Evolutionary conservation across 2,113 vertebrate species (phyloP).

Genomic region (Odocoileus hemionus): DNA sequence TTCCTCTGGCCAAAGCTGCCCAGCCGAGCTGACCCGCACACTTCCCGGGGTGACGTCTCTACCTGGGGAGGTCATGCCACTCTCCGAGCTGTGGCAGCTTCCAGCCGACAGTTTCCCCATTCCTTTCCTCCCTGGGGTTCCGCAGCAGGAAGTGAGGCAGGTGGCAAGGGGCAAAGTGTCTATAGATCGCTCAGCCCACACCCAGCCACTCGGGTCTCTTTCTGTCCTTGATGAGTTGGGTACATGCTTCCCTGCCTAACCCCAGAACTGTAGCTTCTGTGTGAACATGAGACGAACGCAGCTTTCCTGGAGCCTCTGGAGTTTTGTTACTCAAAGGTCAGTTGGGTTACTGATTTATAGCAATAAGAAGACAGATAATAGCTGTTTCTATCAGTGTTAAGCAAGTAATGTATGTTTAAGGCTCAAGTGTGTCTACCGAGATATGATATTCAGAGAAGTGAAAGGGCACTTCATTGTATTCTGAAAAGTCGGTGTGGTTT

Average conservation of each 20-base stretch:
- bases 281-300: not conserved
- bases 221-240: not conserved
- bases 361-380: slow-evolving; percentile 30
- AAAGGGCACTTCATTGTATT: not conserved
- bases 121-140: not conserved
- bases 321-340: slow-evolving; percentile 8
- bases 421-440: not conserved
- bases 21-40: not conserved
- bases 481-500: not conserved
- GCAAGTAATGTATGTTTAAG: not conserved
- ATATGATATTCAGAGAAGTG: not conserved
- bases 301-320: not conserved
- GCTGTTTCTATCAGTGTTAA: not conserved
- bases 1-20: not conserved
- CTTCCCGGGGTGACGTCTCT: not conserved
- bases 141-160: not conserved
- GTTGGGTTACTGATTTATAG: not conserved
- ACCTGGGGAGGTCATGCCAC: not conserved
- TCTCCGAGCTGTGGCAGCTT: not conserved
- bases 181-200: too few species aligned
- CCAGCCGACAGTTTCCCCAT: not conserved
- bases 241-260: not conserved
- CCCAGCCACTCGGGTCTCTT: not conserved
- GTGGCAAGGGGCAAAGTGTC: not conserved
- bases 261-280: not conserved